These are phyloP conservation scores for Zygaena filipendulae DNA, from an alignment of 2,888 invertebrate genomes.

Conservation along the genomic window DNA sequence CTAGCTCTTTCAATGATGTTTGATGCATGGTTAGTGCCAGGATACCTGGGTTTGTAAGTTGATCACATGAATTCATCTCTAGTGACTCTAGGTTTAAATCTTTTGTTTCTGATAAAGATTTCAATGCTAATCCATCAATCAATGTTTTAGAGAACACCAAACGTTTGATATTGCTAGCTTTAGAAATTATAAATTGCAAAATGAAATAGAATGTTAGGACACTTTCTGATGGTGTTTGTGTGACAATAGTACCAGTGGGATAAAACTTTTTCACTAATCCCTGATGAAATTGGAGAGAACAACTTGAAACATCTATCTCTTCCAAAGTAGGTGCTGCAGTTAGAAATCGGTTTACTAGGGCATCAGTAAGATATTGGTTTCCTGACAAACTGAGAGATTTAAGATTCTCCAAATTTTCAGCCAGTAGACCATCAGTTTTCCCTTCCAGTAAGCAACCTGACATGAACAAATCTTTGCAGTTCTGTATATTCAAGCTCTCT, in stretches of 20 bases:
- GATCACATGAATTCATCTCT: constrained; percentile 68
- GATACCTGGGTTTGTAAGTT: constrained; percentile 71
- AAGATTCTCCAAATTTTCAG: constrained; percentile 59
- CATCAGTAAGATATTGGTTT: constrained; percentile 80
- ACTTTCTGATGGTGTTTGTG: constrained; percentile 69
- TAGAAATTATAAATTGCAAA: constrained; percentile 62
- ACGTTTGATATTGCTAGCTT: constrained; percentile 63
- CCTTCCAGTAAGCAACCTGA: constrained; percentile 75
- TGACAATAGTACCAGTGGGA: constrained; percentile 49
- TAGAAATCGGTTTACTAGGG: constrained; percentile 74
- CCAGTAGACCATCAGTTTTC: constrained; percentile 59
- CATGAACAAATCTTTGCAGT: constrained; percentile 79
- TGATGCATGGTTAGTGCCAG: constrained; percentile 66
- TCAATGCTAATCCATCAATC: constrained; percentile 72
- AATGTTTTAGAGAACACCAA: constrained; percentile 75
- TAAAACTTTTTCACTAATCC: constrained; percentile 76
- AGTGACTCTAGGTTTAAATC: constrained; percentile 62
- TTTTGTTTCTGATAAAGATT: constrained; percentile 59
- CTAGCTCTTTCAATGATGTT: constrained; percentile 62
- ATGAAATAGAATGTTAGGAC: constrained; percentile 78
- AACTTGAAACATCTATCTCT: constrained; percentile 72
- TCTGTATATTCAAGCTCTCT: constrained; percentile 67
- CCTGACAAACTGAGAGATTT: constrained; percentile 70
- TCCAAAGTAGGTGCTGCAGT: constrained; percentile 69
- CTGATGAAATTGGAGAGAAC: constrained; percentile 77